Conservation (phyloP, 2,113 vertebrate species). For the Psilopsiagon aymara region DNA sequence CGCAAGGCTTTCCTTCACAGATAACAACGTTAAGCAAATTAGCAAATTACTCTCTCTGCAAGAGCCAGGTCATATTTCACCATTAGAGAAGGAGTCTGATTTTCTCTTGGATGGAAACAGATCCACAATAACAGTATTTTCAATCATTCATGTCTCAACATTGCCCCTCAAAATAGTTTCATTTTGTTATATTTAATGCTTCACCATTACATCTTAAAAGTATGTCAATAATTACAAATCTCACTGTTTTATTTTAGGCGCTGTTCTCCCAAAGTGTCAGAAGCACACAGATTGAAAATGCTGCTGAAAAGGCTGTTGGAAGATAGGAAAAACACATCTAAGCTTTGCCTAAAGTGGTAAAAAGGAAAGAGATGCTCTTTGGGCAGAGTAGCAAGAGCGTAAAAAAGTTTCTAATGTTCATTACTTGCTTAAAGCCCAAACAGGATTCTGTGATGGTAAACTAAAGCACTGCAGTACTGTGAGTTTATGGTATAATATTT, state of each 20-base stretch:
- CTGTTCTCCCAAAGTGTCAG: constrained; percentile 24
- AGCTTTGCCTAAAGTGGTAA: constrained; percentile 5
- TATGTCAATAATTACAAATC: constrained; percentile 48
- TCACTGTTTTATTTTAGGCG: constrained; percentile 44
- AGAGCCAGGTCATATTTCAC: constrained; percentile 57
- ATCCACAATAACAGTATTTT: constrained; percentile 11
- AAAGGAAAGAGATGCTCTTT: neutral
- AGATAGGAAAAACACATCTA: constrained; percentile 13
- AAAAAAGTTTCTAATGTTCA: neutral
- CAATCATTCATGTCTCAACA: constrained; percentile 39
- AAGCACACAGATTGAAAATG: constrained; percentile 32
- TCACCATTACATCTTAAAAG: constrained; percentile 45
- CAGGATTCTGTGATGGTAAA: neutral
- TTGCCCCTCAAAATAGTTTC: constrained; percentile 49
- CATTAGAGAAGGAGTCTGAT: constrained; percentile 30
- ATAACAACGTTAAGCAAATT: constrained; percentile 54
- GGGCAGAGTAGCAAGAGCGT: neutral
- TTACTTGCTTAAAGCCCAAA: neutral
- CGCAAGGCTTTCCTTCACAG: constrained; percentile 1
- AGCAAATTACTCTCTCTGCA: constrained; percentile 50
- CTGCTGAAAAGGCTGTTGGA: constrained; percentile 12
- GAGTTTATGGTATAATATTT: neutral
- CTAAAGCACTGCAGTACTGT: neutral
- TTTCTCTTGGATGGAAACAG: constrained; percentile 56
- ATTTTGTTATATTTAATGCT: constrained; percentile 29